Evolutionary conservation across 2,888 invertebrate species (phyloP).

Genomic region (Mongoloraphidia duomilia): DNA sequence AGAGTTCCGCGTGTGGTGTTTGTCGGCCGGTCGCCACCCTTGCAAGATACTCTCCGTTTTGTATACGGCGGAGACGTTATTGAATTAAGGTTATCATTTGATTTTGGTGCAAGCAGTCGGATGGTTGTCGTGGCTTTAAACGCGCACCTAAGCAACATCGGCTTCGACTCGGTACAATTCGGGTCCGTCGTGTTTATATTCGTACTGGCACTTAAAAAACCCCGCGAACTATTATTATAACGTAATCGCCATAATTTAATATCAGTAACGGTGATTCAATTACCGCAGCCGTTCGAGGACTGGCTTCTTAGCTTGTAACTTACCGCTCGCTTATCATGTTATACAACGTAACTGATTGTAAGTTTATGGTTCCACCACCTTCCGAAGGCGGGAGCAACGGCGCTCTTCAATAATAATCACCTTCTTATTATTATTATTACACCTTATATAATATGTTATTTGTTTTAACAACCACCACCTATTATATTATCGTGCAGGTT

Average conservation of each 20-base stretch:
- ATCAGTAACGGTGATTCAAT: conserved; percentile 28
- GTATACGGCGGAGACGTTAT: conserved; percentile 39
- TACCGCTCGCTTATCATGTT: conserved; percentile 10
- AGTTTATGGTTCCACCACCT: too few species aligned
- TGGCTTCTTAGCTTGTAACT: conserved; percentile 11
- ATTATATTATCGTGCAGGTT: too few species aligned
- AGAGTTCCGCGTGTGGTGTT: conserved; percentile 14
- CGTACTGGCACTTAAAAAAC: conserved; percentile 22
- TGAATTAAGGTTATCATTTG: conserved; percentile 69
- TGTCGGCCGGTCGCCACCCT: conserved; percentile 28
- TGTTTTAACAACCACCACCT: too few species aligned
- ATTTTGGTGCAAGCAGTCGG: conserved; percentile 37
- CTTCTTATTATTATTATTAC: too few species aligned
- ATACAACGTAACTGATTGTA: not conserved
- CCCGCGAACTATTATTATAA: conserved; percentile 26
- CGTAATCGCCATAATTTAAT: conserved; percentile 34
- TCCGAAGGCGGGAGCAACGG: too few species aligned
- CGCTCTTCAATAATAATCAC: too few species aligned
- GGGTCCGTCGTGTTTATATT: conserved; percentile 18
- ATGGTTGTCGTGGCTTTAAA: conserved; percentile 18
- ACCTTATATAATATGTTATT: too few species aligned
- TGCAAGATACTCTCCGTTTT: conserved; percentile 29
- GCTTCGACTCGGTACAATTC: too few species aligned
- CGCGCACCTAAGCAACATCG: too few species aligned
- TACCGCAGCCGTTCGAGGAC: conserved; percentile 15